Conservation (phyloP, 2,113 vertebrate species). For the Thermophis baileyi region DNA sequence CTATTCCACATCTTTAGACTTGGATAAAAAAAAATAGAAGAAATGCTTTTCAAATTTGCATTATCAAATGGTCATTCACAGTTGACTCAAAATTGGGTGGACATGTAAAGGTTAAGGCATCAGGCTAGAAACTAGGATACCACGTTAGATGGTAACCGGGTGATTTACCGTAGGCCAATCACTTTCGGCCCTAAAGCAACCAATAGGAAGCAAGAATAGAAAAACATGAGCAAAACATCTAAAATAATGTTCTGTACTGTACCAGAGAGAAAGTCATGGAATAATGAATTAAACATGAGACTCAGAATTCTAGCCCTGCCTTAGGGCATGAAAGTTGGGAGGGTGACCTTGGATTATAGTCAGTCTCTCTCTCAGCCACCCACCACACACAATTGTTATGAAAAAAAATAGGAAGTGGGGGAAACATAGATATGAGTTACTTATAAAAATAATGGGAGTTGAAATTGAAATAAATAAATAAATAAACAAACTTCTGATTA, state of each 20-base stretch:
- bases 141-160: background rate
- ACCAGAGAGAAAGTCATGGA: background rate
- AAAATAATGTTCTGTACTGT: background rate
- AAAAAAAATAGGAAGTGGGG: background rate
- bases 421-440: background rate
- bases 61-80: background rate
- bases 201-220: background rate
- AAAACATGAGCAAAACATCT: background rate
- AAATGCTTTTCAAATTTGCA: background rate
- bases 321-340: background rate
- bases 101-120: background rate
- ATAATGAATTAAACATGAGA: background rate
- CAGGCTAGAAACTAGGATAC: background rate
- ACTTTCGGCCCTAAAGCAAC: background rate
- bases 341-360: background rate
- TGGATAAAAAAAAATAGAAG: background rate
- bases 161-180: background rate
- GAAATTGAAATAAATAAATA: background rate
- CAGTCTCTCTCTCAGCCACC: background rate
- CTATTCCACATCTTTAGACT: background rate
- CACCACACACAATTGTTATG: no score
- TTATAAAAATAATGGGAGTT: background rate
- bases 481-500: background rate
- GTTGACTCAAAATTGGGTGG: background rate
- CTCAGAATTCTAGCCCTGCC: background rate